phyloP scores from a whole-genome alignment of 2,888 invertebrate genomes.

The Mechanitis messenoides region DNA sequence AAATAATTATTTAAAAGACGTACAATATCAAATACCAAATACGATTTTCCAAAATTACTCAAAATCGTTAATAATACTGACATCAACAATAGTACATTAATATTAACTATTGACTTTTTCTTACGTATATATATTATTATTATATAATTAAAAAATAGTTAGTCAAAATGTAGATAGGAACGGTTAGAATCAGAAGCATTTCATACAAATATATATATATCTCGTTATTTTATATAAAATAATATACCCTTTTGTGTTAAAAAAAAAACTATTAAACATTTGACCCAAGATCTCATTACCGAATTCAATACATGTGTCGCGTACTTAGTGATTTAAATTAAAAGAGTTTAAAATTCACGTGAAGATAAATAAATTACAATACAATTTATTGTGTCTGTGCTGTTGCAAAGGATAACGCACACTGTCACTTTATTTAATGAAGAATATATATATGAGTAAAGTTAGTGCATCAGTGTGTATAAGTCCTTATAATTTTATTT shows the following conservation, averaged over 20 bases:
- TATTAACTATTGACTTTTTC: background rate
- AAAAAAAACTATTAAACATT: background rate
- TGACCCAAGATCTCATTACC: slow-evolving; percentile 39
- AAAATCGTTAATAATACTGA: background rate
- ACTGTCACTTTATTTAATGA: slow-evolving; percentile 1
- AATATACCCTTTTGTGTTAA: too few relatives aligned
- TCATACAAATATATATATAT: background rate
- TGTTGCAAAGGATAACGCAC: background rate
- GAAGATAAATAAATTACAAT: background rate
- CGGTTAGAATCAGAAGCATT: background rate
- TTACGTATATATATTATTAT: background rate
- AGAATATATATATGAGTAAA: slow-evolving; percentile 3
- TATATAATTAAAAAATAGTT: background rate
- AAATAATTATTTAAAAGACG: background rate
- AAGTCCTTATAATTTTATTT: slow-evolving; percentile 3
- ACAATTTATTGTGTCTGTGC: background rate
- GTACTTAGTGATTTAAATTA: slow-evolving; percentile 35
- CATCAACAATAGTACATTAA: slow-evolving; percentile 3
- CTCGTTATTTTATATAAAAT: background rate
- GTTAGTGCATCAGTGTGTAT: slow-evolving; percentile 10
- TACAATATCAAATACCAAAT: slow-evolving; percentile 2
- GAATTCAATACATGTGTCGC: slow-evolving; percentile 33
- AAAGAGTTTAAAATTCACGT: background rate
- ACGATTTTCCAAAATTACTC: background rate
- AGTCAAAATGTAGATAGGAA: background rate